Evolutionary conservation across 2,888 invertebrate genomes (phyloP).

Genomic region (Eupelmus urozonus): DNA sequence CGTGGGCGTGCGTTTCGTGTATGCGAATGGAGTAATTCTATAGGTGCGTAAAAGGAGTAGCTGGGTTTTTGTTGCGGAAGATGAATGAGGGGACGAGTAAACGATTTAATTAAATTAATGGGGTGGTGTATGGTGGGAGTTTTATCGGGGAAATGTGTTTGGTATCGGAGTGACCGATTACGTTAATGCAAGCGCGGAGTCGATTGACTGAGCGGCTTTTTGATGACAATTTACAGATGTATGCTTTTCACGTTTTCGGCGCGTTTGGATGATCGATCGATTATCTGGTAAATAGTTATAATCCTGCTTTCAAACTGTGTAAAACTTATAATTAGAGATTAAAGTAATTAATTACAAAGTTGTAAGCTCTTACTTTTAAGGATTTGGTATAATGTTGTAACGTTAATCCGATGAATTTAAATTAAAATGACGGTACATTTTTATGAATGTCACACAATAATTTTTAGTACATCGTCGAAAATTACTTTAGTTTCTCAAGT

Average conservation of each 20-base stretch:
- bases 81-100: background rate
- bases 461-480: no score
- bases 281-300: no score
- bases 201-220: background rate
- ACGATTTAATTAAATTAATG: constrained; percentile 40
- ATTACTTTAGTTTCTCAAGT: no score
- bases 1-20: background rate
- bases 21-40: background rate
- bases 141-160: background rate
- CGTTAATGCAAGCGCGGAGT: background rate
- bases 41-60: background rate
- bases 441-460: no score
- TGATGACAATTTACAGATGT: background rate
- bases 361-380: no score
- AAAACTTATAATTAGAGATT: no score
- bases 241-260: background rate
- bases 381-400: no score
- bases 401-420: no score
- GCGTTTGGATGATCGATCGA: constrained; percentile 5
- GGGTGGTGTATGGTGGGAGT: background rate
- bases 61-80: background rate
- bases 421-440: no score
- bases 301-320: no score
- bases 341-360: no score
- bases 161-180: background rate